Evolutionary conservation across 2,888 invertebrate genomes (phyloP).

Genomic region (Hypselothyrea guttata): DNA sequence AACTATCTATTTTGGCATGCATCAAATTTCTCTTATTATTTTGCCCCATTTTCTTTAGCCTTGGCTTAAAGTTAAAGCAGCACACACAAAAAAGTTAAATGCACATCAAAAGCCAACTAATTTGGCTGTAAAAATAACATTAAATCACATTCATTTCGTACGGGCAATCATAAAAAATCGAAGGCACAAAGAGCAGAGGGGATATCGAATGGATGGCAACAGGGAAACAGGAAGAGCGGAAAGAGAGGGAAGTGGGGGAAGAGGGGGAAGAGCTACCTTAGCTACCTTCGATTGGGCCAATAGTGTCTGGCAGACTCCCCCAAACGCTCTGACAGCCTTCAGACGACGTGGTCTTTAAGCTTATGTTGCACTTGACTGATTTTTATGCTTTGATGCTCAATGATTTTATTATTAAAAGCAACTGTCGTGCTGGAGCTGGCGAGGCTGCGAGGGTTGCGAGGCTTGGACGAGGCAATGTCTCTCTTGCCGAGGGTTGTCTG

Average conservation of each 20-base stretch:
- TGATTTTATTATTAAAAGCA: constrained; percentile 81
- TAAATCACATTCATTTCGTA: constrained; percentile 70
- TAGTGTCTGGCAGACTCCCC: too few species aligned
- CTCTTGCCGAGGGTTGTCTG: constrained; percentile 32
- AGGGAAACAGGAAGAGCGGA: neutral
- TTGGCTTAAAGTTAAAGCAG: constrained; percentile 39
- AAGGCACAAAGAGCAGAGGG: constrained; percentile 12
- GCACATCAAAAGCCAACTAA: constrained; percentile 77
- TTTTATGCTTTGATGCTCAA: constrained; percentile 82
- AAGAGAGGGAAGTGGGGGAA: neutral
- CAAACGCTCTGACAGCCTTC: constrained; percentile 16
- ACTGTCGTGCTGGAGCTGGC: constrained; percentile 54
- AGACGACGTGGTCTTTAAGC: constrained; percentile 70
- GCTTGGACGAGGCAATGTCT: constrained; percentile 17
- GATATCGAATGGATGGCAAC: constrained; percentile 52
- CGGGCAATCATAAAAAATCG: constrained; percentile 36
- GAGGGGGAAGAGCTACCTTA: neutral
- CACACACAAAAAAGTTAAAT: constrained; percentile 47
- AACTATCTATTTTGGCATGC: neutral
- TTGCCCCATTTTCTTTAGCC: constrained; percentile 3
- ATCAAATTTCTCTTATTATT: neutral
- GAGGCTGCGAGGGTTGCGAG: constrained; percentile 20
- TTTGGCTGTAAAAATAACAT: constrained; percentile 77
- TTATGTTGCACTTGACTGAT: constrained; percentile 81
- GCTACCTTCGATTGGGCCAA: constrained; percentile 46